phyloP scores from a whole-genome alignment of 2,113 vertebrate genomes.

The Montifringilla adamsi region DNA sequence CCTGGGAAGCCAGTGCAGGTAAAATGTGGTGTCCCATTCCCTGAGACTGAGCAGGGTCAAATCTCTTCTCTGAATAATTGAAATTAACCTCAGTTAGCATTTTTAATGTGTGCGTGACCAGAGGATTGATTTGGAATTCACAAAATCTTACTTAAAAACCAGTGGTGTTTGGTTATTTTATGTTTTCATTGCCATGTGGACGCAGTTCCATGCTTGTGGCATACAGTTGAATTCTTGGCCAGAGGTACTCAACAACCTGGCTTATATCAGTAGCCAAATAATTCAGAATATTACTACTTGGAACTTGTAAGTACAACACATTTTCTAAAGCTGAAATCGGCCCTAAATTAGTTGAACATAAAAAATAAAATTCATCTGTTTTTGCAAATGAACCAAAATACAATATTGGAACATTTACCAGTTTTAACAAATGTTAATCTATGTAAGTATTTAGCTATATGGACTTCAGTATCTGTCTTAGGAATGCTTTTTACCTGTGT shows the following conservation, averaged over 20 bases:
- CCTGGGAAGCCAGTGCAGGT: neutral
- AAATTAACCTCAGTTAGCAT: neutral
- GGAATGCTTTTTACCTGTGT: neutral
- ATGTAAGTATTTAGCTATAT: neutral
- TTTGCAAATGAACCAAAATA: neutral
- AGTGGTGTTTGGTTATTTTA: neutral
- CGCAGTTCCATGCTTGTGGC: fast-evolving
- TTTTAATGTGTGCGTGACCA: neutral
- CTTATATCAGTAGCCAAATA: neutral
- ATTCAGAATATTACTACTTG: neutral
- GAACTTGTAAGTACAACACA: neutral
- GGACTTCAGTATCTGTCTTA: neutral
- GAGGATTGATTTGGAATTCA: neutral
- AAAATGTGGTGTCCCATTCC: neutral
- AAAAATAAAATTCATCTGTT: neutral
- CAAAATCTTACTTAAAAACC: neutral
- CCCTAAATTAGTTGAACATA: neutral
- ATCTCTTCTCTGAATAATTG: neutral
- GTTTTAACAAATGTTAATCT: neutral
- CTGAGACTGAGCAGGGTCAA: neutral
- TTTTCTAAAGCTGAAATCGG: neutral
- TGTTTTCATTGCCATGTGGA: neutral
- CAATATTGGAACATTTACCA: neutral
- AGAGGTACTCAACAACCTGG: neutral
- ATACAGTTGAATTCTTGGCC: neutral